Base-by-base conservation (phyloP, 2,797 vertebrate species). In the Leuciscus waleckii region DNA sequence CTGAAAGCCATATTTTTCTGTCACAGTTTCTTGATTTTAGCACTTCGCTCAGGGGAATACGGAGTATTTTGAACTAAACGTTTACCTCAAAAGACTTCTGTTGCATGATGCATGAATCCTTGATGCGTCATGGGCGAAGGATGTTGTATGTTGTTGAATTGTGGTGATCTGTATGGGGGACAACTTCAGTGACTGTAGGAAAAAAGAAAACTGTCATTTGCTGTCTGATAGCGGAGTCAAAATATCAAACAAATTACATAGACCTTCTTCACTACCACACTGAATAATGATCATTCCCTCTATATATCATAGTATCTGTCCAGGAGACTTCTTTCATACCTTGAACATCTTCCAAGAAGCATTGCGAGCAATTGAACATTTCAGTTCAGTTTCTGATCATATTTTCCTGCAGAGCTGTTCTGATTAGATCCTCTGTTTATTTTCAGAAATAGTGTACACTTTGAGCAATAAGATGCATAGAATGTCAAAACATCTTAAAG, bases 31-130 rank as follows among this genome's bases (percentile, higher is more conserved):
- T 4, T 76, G 69, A 83, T 71, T 76, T 71, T 46, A 78, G 26
- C 29, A 21, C 70, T 46, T 26, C 7, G 11, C 70, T 41, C 56
- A 65, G 4, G 26, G 65, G 49, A 35, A 39, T 35, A 61, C 21
- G 0, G 41, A n/a, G 26, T 75, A 76, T 68, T 65, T 68, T 76
- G 32, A 79, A 54, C 21, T 29, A 63, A 89, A 83, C 68, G 41
- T 85, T 81, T 81, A 68, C 63, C n/a, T 49, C 17, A 80, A 81
- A 37, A 69, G 51, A 63, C 69, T 29, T 21, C 29, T 71, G 37
- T 71, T 83, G 61, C 58, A 76, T 77, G 73, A 77, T 77, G 74
- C 74, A 84, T 69, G 74, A 56, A 76, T 84, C 73, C 82, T 68
- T 78, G 61, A 77, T 9, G 17, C 54, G 82, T 69, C 74, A 54